These are phyloP conservation scores for Antechinus flavipes DNA, from an alignment of 2,113 vertebrate species.

Conservation along the genomic window DNA sequence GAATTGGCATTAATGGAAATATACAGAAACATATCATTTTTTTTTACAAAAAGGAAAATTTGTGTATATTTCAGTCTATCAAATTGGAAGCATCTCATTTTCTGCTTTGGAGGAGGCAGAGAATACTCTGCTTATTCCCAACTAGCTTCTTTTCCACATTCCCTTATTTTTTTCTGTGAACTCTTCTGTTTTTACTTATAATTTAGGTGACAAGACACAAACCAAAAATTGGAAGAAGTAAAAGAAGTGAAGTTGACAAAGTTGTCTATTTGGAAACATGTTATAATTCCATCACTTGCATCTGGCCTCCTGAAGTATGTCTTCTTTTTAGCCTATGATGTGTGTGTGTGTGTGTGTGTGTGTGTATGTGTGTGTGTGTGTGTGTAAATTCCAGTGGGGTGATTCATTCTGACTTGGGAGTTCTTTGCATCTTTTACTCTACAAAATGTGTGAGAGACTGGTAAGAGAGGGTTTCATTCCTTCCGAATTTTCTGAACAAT, in stretches of 20 bases:
- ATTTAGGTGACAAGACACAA: constrained; percentile 84
- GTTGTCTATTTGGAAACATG: constrained; percentile 71
- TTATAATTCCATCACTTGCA: constrained; percentile 74
- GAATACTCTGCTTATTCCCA: constrained; percentile 65
- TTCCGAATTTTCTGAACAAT: constrained; percentile 74
- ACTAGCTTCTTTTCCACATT: constrained; percentile 50
- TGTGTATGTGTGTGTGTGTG: neutral
- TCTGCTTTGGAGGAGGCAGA: constrained; percentile 50
- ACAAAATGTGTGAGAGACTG: constrained; percentile 74
- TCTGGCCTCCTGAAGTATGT: constrained; percentile 79
- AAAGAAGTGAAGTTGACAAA: constrained; percentile 36
- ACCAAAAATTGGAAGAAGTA: constrained; percentile 75
- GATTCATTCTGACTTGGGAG: constrained; percentile 85
- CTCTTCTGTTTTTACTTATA: constrained; percentile 77
- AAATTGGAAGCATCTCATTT: constrained; percentile 52
- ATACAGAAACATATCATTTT: constrained; percentile 28
- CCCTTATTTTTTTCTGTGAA: constrained; percentile 73
- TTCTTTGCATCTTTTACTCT: constrained; percentile 75
- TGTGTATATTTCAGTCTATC: constrained; percentile 24
- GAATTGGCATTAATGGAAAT: constrained; percentile 2
- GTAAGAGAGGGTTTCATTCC: constrained; percentile 69
- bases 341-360: neutral
- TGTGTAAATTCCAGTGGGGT: constrained; percentile 80
- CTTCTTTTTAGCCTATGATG: constrained; percentile 73
- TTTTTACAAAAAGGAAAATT: constrained; percentile 57